Evolutionary conservation across 2,888 invertebrate genomes (phyloP), one percentile per base, ranked within the genome.

Genomic region (Timandra comae): DNA sequence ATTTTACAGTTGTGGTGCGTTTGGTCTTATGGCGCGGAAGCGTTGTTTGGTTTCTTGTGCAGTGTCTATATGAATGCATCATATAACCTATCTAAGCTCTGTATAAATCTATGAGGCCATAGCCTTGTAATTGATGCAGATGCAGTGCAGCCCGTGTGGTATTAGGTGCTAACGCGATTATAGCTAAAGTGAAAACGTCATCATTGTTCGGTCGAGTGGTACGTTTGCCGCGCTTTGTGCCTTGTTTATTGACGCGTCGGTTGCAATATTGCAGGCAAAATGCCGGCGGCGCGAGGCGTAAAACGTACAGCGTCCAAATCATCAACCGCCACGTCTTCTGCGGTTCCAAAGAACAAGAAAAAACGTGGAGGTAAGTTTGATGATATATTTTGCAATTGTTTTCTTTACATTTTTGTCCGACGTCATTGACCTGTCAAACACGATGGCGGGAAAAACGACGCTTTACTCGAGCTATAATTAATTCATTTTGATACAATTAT

Each of bases 371-470:
- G 84, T 84, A 47, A 77, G 80, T 38, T 25, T 43, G 57, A 47
- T 46, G 47, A 55, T 45, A 54, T 62, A 11, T 60, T n/a, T 52
- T 58, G 63, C 63, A 68, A 63, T 80, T 84, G 80, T 82, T 82
- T 82, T 84, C 80, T 77, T 81, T 80, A 65, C 73, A 63, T 72
- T 70, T 73, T 57, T 52, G 55, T 56, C 41, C 70, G 67, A 82
- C 74, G 84, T 82, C 84, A 84, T 76, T 82, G 84, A 82, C 81
- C 84, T 84, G 81, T 82, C 84, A 84, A 79, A 75, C 55, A 63
- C 62, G 62, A 82, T 84, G 84, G 85, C 85, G 84, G 84, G 84
- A 85, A 85, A 81, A 27, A 13, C 9, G 28, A 37, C 13, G 35
- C 16, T 53, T 45, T 32, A 52, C 41, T 43, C 41, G 51, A 33